These are phyloP conservation scores for Peromyscus attwateri DNA, from an alignment of 2,797 vertebrate genomes.

Conservation along the genomic window DNA sequence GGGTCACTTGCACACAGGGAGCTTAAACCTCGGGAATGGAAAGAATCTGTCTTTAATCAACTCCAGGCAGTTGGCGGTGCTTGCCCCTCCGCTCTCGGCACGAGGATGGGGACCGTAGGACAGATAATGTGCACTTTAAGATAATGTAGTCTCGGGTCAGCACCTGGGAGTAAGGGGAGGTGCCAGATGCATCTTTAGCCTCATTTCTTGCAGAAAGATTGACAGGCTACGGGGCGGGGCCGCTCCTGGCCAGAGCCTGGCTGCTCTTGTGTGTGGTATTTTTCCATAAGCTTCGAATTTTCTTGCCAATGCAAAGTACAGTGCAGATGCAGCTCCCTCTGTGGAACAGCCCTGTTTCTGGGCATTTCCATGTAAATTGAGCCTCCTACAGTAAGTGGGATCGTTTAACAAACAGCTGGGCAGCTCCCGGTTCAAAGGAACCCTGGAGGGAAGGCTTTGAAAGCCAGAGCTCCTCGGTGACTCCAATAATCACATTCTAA, in stretches of 20 bases:
- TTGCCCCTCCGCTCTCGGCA: background rate
- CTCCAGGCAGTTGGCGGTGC: background rate
- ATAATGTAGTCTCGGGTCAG: background rate
- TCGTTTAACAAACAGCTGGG: slow-evolving; percentile 70
- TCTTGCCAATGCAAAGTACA: background rate
- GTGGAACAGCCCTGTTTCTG: background rate
- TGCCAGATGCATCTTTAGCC: background rate
- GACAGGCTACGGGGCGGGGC: background rate
- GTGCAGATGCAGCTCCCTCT: background rate
- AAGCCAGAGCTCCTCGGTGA: slow-evolving; percentile 40
- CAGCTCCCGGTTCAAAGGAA: slow-evolving; percentile 60
- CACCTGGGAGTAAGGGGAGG: background rate
- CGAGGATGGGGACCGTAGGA: background rate
- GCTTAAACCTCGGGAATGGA: background rate
- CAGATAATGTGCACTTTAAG: background rate
- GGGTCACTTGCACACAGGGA: background rate
- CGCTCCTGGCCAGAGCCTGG: background rate
- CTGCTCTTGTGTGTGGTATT: background rate
- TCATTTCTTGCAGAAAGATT: background rate
- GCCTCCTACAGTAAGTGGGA: slow-evolving; percentile 25
- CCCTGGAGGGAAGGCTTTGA: slow-evolving; percentile 54
- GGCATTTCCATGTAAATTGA: slow-evolving; percentile 65
- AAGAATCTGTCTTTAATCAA: background rate
- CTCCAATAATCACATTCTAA: slow-evolving; percentile 68
- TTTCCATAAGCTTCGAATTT: slow-evolving; percentile 55